Base-by-base conservation (phyloP, 2,113 vertebrate species). In the Panthera uncia region DNA sequence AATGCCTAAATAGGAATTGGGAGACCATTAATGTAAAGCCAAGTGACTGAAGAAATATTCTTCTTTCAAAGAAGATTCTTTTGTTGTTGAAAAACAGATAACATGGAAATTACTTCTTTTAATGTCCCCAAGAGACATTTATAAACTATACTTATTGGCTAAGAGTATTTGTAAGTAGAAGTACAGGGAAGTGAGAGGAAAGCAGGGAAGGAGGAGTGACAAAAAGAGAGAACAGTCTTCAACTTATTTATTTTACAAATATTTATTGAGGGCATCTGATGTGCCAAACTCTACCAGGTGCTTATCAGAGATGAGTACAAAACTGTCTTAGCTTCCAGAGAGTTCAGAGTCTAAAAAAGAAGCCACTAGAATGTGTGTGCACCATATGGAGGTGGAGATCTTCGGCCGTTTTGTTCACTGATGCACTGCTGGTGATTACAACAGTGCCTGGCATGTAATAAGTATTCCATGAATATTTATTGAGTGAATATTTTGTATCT, bases 1-100 rank as follows among this genome's bases (percentile, higher is more conserved):
- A 94, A 99, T 99, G 93, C 99, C 99, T 99, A 86, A 41, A 38
- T 41, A 95, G 95, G 95, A 96, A 91, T 31, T 74, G n/a, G 12
- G 19, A 96, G 93, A 45, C 23, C 25, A 9, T 76, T 31, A 93
- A 48, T 36, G 63, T 38, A 65, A 86, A 86, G 5, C 5, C 33
- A 23, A 66, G 48, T 10, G 23, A 76, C 21, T 57, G 23, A 96
- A 66, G 27, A 23, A 41, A 90, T 52, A 16, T 29, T 38, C 38
- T 29, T n/a, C 38, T 95, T 74, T 71, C 89, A 94, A 94, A 52
- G 14, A 11, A 25, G 55, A 52, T 79, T 79, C 52, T 78, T 10
- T 57, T 65, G 45, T 68, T 61, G 33, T 61, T 52, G 31, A 89
- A 55, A 71, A 69, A 25, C 36, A 33, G 45, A 12, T 80, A 76